phyloP scores from a whole-genome alignment of 2,113 vertebrate genomes.

The Sylvietta virens region DNA sequence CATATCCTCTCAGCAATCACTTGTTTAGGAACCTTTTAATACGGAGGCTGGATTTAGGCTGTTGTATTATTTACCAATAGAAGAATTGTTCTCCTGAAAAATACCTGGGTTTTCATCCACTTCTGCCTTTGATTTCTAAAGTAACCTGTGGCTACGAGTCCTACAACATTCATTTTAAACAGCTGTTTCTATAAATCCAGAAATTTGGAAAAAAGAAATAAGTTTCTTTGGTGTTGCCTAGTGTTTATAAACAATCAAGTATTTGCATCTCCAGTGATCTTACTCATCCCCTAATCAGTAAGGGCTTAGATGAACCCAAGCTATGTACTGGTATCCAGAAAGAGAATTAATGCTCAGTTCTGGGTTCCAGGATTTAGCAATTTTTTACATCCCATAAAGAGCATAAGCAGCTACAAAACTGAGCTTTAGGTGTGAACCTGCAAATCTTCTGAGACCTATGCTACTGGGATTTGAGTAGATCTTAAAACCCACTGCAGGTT shows the following conservation, averaged over 20 bases:
- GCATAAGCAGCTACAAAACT: neutral
- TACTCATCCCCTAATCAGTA: neutral
- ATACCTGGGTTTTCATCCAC: neutral
- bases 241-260: neutral
- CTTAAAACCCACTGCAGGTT: neutral
- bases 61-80: neutral
- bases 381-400: neutral
- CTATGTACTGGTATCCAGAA: neutral
- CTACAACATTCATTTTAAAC: neutral
- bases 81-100: neutral
- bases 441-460: neutral
- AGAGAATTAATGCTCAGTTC: neutral
- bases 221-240: neutral
- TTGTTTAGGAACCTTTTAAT: neutral
- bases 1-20: neutral
- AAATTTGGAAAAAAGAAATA: neutral
- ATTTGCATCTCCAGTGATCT: neutral
- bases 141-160: neutral
- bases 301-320: neutral
- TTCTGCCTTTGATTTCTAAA: neutral
- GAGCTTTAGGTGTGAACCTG: neutral
- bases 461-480: neutral
- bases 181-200: neutral
- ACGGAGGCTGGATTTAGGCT: neutral
- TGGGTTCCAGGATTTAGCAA: neutral